Evolutionary conservation across 2,113 vertebrate genomes (phyloP).

Genomic region (Alaudala cheleensis): DNA sequence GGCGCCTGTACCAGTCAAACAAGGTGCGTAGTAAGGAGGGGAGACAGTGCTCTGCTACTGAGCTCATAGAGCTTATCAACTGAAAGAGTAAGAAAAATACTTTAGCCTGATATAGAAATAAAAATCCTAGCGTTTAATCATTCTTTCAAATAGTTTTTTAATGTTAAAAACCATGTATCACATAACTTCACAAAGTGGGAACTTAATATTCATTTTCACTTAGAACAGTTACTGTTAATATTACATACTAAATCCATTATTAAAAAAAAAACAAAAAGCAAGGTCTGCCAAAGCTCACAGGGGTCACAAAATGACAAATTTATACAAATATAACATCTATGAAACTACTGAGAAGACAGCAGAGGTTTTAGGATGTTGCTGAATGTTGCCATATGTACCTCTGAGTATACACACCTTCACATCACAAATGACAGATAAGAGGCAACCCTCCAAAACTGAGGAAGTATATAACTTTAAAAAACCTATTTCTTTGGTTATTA

Average conservation of each 20-base stretch:
- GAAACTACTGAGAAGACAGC: not conserved
- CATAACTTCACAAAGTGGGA: not conserved
- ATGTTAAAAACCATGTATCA: not conserved
- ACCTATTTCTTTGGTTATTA: not conserved
- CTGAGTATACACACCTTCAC: not conserved
- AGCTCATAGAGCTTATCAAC: conserved; percentile 99
- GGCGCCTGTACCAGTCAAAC: conserved; percentile 97
- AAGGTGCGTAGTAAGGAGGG: conserved; percentile 97
- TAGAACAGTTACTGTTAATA: not conserved
- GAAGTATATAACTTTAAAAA: not conserved
- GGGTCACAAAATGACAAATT: not conserved
- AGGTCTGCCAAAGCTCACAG: not conserved
- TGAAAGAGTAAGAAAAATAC: conserved; percentile 55
- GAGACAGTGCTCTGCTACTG: conserved; percentile 99
- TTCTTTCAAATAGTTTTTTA: not conserved
- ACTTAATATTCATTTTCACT: not conserved
- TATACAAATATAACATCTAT: accelerated
- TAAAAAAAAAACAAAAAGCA: not conserved
- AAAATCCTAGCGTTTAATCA: not conserved
- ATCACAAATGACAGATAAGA: not conserved
- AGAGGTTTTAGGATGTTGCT: not conserved
- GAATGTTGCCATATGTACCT: accelerated
- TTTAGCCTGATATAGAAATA: not conserved
- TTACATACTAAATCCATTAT: not conserved
- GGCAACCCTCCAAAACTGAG: not conserved